phyloP scores from a whole-genome alignment of 2,113 vertebrate species.

The Gila orcuttii region DNA sequence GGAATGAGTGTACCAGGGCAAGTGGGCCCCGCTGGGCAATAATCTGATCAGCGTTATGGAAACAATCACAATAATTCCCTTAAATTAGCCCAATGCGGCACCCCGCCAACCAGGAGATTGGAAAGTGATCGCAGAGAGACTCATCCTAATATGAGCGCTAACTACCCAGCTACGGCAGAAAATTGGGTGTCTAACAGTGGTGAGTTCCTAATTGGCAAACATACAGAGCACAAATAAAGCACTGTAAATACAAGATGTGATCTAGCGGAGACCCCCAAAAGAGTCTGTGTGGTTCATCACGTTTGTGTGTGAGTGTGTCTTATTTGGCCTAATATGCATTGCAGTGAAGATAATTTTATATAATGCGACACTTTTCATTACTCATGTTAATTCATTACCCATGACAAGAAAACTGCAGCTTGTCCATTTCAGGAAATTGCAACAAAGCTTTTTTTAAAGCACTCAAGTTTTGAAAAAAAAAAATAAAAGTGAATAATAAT shows the following conservation, averaged over 20 bases:
- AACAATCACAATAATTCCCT: conserved; percentile 80
- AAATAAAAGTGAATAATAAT: background rate
- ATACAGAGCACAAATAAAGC: conserved; percentile 71
- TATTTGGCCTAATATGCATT: conserved; percentile 54
- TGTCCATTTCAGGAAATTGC: conserved; percentile 28
- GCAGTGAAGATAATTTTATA: conserved; percentile 58
- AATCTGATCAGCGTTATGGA: conserved; percentile 80
- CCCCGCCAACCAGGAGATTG: conserved; percentile 74
- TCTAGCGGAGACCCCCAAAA: conserved; percentile 45
- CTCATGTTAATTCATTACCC: conserved; percentile 23
- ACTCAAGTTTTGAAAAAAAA: conserved; percentile 35
- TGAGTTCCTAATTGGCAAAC: conserved; percentile 72
- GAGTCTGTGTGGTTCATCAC: conserved; percentile 39
- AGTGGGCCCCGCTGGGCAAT: conserved; percentile 76
- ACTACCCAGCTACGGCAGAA: conserved; percentile 69
- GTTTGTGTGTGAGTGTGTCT: conserved; percentile 1
- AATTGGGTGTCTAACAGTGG: conserved; percentile 77
- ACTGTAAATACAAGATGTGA: conserved; percentile 65
- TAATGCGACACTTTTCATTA: conserved; percentile 59
- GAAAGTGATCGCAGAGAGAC: conserved; percentile 71
- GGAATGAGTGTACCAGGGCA: conserved; percentile 62
- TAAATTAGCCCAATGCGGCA: conserved; percentile 73
- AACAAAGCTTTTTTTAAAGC: conserved; percentile 28
- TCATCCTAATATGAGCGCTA: conserved; percentile 74
- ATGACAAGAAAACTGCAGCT: conserved; percentile 47